Conservation (phyloP, 2,113 vertebrate genomes). For the Myxocyprinus asiaticus region DNA sequence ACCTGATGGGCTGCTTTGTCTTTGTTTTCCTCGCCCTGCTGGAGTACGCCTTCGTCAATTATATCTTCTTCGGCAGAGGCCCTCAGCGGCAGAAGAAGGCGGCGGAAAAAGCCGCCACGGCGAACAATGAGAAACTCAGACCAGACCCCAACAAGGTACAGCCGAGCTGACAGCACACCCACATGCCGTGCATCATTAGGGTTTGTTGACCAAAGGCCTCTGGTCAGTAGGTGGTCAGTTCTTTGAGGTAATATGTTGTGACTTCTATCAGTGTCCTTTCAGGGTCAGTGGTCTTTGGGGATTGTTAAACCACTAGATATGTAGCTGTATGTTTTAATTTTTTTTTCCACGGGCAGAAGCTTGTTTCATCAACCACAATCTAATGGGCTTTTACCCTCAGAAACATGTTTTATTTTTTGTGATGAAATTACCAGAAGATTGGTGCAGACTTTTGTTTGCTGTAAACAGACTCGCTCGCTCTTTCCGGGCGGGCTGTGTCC, state of each 20-base stretch:
- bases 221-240: constrained; percentile 42
- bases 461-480: constrained; percentile 62
- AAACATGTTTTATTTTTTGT: constrained; percentile 42
- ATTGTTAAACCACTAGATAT: constrained; percentile 45
- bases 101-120: constrained; percentile 92
- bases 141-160: constrained; percentile 95
- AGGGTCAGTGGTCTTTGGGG: constrained; percentile 69
- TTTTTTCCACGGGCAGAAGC: constrained; percentile 63
- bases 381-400: constrained; percentile 53
- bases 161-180: background rate
- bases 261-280: constrained; percentile 63
- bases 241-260: constrained; percentile 60
- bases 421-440: constrained; percentile 35
- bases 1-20: constrained; percentile 99
- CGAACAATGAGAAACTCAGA: constrained; percentile 95
- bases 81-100: constrained; percentile 99
- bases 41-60: constrained; percentile 98
- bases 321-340: constrained; percentile 17
- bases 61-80: constrained; percentile 98
- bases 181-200: background rate
- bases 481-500: constrained; percentile 66
- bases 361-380: constrained; percentile 59
- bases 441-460: constrained; percentile 55
- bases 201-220: constrained; percentile 33
- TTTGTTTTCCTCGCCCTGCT: constrained; percentile 98